A percentile compares a stretch with the other conserved stretches of the same genome.
Conservation (phyloP, 2,113 vertebrate genomes). For the Kryptolebias marmoratus region DNA sequence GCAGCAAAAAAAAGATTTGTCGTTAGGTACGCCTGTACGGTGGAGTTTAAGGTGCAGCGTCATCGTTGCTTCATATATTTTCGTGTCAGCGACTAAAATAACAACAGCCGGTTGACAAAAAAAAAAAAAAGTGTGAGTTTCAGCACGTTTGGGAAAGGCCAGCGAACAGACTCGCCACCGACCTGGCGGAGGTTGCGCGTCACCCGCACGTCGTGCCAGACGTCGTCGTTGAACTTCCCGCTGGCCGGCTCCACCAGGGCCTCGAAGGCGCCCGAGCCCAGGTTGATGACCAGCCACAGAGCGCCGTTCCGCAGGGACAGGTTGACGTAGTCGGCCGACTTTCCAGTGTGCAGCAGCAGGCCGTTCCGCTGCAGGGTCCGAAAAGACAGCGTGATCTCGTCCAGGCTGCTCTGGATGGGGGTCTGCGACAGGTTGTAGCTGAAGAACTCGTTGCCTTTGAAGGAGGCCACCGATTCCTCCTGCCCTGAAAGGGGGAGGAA, state of each 20-base stretch:
- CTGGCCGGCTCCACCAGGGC: slow-evolving; percentile 93
- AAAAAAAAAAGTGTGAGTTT: background rate
- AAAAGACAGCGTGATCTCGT: slow-evolving; percentile 95
- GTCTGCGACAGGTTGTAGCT: slow-evolving; percentile 96
- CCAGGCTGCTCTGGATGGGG: slow-evolving; percentile 96
- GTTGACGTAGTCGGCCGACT: slow-evolving; percentile 94
- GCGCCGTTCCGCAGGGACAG: slow-evolving; percentile 92
- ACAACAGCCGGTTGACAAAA: too few species aligned
- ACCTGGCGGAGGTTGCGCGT: slow-evolving; percentile 97
- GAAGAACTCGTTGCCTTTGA: slow-evolving; percentile 95
- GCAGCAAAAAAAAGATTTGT: background rate
- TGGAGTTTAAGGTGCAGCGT: too few species aligned
- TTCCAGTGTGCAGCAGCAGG: slow-evolving; percentile 94
- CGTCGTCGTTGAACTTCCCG: slow-evolving; percentile 93
- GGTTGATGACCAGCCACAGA: slow-evolving; percentile 95
- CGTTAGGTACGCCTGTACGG: too few species aligned
- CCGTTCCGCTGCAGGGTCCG: slow-evolving; percentile 92
- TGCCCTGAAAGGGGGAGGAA: slow-evolving; percentile 80
- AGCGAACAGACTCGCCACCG: slow-evolving; percentile 19
- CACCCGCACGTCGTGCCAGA: slow-evolving; percentile 92
- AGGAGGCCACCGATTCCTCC: slow-evolving; percentile 92
- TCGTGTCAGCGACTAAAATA: too few species aligned
- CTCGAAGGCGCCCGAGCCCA: slow-evolving; percentile 95
- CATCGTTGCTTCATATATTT: too few species aligned
- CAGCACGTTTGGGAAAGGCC: background rate